Percentiles rank a stretch among this genome's conserved stretches.
phyloP scores from a whole-genome alignment of 2,888 invertebrate genomes.

The Drosophila leonis region DNA sequence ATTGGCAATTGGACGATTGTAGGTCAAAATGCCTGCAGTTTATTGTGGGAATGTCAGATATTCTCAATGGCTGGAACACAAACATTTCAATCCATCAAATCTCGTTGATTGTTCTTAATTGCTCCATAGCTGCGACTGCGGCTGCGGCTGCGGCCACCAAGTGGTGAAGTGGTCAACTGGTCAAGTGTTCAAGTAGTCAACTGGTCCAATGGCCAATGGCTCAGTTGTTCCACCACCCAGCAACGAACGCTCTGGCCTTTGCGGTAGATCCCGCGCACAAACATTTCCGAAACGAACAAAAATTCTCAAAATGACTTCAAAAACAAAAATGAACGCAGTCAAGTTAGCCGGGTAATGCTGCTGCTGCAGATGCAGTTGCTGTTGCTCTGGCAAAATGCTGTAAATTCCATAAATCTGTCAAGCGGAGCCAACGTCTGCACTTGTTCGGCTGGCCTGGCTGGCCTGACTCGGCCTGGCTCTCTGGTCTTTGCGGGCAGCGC shows the following conservation, averaged over 20 bases:
- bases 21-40: constrained; percentile 25
- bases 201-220: constrained; percentile 20
- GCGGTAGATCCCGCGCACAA: constrained; percentile 56
- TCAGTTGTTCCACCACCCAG: constrained; percentile 17
- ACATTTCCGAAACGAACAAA: constrained; percentile 47
- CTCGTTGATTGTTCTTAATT: constrained; percentile 74
- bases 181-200: constrained; percentile 27
- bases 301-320: constrained; percentile 46
- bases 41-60: constrained; percentile 30
- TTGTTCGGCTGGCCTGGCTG: constrained; percentile 61
- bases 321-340: constrained; percentile 40
- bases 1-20: constrained; percentile 19
- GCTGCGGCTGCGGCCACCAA: too few relatives aligned
- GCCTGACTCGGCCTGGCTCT: constrained; percentile 31
- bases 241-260: constrained; percentile 28
- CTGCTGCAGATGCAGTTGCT: constrained; percentile 30
- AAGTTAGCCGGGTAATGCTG: constrained; percentile 22
- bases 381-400: constrained; percentile 66
- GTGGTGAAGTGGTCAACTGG: constrained; percentile 19
- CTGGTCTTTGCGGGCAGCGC: constrained; percentile 43
- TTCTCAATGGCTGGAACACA: constrained; percentile 31
- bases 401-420: constrained; percentile 83
- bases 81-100: constrained; percentile 70
- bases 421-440: constrained; percentile 75
- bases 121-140: constrained; percentile 44